phyloP scores from a whole-genome alignment of 2,888 invertebrate genomes.

The Monoplex corrugatus region DNA sequence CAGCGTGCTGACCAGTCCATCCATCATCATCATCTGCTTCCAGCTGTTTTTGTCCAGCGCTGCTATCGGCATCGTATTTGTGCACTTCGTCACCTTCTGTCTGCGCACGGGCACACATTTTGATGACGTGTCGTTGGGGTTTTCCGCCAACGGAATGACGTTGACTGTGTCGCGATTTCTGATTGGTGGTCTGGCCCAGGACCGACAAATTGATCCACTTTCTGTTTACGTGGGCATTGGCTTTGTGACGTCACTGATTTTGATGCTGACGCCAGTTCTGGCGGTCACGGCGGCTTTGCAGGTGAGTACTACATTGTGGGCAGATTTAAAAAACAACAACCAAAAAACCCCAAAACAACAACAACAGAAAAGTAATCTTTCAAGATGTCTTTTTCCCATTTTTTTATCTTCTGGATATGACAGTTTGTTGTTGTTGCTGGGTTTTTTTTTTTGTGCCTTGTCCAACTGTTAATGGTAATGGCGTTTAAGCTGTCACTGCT shows the following conservation, averaged over 20 bases:
- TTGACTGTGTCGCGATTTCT: conserved; percentile 43
- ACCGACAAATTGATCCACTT: conserved; percentile 36
- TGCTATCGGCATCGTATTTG: conserved; percentile 27
- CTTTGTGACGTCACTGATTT: conserved; percentile 2
- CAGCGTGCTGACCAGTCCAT: background rate
- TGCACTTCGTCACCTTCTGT: conserved; percentile 29
- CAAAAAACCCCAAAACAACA: too few species aligned
- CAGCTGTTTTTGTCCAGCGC: conserved; percentile 7
- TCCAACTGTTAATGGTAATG: too few species aligned
- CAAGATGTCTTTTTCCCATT: too few species aligned
- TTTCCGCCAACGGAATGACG: conserved; percentile 44
- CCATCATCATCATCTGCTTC: background rate
- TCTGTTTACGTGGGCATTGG: conserved; percentile 37
- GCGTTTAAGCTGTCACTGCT: too few species aligned
- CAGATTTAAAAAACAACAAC: too few species aligned
- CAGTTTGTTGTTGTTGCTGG: too few species aligned
- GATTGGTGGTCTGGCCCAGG: conserved; percentile 45
- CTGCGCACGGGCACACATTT: background rate
- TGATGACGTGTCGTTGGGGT: conserved; percentile 30
- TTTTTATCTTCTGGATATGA: too few species aligned
- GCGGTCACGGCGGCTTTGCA: conserved; percentile 36
- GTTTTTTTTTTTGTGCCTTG: too few species aligned
- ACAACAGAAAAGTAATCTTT: too few species aligned
- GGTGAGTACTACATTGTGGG: too few species aligned
- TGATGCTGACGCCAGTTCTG: conserved; percentile 46